Conservation (phyloP, 2,888 invertebrate genomes). For the Serripes groenlandicus region DNA sequence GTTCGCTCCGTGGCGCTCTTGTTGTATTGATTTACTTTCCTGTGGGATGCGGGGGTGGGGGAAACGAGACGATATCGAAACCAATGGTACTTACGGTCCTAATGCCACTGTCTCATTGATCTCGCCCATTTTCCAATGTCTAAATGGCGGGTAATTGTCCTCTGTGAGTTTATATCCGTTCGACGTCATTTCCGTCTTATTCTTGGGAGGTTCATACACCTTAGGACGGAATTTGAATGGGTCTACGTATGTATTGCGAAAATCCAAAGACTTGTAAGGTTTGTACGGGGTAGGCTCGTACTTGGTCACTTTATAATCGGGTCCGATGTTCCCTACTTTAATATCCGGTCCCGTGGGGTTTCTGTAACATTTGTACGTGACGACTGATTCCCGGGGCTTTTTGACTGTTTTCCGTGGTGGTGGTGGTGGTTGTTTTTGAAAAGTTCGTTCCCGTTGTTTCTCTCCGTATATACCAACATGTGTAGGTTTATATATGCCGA, state of each 20-base stretch:
- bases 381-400: background rate
- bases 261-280: background rate
- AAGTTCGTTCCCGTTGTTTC: background rate
- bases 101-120: constrained; percentile 6
- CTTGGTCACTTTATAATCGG: constrained; percentile 8
- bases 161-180: constrained; percentile 16
- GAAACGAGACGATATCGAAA: no score
- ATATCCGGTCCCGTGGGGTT: constrained; percentile 21
- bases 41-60: background rate
- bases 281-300: background rate
- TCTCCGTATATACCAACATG: constrained; percentile 14
- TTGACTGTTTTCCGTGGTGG: background rate
- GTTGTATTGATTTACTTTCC: background rate
- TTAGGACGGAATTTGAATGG: background rate
- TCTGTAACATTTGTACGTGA: constrained; percentile 16
- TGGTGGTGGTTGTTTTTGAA: background rate
- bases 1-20: no score
- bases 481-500: background rate
- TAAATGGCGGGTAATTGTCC: constrained; percentile 9
- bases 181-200: background rate
- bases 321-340: constrained; percentile 2
- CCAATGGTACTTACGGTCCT: constrained; percentile 3
- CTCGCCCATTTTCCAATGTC: constrained; percentile 5
- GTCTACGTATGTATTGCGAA: background rate
- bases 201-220: background rate